Base-by-base conservation (phyloP, 1,140 invertebrate genomes). In the Yoshiicerus persimilis region DNA sequence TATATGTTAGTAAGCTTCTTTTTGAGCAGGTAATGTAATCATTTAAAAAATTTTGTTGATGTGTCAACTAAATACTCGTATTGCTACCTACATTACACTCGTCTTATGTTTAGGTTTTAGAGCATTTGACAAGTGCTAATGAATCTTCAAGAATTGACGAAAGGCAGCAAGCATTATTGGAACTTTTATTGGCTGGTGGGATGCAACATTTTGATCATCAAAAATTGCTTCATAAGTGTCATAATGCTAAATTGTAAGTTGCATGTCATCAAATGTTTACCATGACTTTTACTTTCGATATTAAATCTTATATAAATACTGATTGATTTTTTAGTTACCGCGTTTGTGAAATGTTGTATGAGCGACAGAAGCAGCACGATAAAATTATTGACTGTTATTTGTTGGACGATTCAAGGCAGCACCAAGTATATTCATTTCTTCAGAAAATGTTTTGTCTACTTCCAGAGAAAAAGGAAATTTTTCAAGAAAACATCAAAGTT, bases 91-190 rank as follows among this genome's bases (percentile, higher is more conserved):
- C n/a, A n/a, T n/a, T n/a, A n/a, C n/a, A n/a, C n/a, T n/a, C n/a
- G n/a, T n/a, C n/a, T n/a, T n/a, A n/a, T n/a, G n/a, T 91, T 23
- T 89, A 93, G 92, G 93, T 94, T 20, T 90, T 94, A 30, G 92
- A 93, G 77, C 92, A 93, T 90, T 91, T 94, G 25, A 93, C 93
- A 88, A 92, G 94, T 91, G 93, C 94, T 88, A 83, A 93, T 92
- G 92, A 93, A 91, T 91, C 93, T 92, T 92, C 94, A 62, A 93
- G 94, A 75, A 93, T 94, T 86, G 94, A 95, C 89, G 96, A 97
- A 91, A 93, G 96, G 80, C 96, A 98, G 92, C 96, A 96, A 91
- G 96, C 96, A 6, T 93, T 97, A 91, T 92, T 97, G 84, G 95
- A 96, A 92, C 92, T 98, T n/a, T 92, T 97, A 4, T 92, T 95